These are phyloP conservation scores for Xiphorhynchus elegans DNA, from an alignment of 2,113 vertebrate genomes.

Conservation along the genomic window DNA sequence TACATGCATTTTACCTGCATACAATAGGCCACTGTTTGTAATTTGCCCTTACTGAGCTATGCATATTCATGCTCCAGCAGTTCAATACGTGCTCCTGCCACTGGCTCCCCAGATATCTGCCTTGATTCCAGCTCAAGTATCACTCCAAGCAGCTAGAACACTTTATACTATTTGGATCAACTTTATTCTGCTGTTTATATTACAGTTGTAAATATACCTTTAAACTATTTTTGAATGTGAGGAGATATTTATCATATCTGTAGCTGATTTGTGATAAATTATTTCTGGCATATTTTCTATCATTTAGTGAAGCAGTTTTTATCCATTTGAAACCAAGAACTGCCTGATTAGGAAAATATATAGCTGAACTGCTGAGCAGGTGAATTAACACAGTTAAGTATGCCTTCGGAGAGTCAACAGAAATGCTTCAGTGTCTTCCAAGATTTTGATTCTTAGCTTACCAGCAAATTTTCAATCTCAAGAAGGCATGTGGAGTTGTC, in stretches of 20 bases:
- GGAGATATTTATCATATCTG: neutral
- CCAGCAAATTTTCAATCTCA: neutral
- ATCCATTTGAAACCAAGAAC: neutral
- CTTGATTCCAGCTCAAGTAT: accelerated
- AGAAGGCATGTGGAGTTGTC: neutral
- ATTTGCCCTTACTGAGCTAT: neutral
- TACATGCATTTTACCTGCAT: neutral
- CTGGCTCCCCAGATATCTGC: neutral
- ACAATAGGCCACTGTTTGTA: neutral
- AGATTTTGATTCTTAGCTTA: neutral
- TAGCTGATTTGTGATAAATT: neutral
- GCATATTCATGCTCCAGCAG: neutral
- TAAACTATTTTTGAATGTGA: neutral
- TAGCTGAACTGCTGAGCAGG: neutral
- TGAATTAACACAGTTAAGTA: neutral
- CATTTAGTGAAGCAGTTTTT: neutral
- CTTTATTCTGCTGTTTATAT: neutral
- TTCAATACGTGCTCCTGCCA: neutral
- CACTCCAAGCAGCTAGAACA: neutral
- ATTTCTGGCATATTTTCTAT: neutral
- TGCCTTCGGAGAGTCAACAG: neutral
- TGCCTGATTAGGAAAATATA: neutral
- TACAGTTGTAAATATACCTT: neutral
- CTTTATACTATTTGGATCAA: neutral
- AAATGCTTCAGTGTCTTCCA: neutral